Evolutionary conservation across 1,140 invertebrate genomes (phyloP), one percentile per base, ranked within the genome.

Genomic region (Brachionus plicatilis): DNA sequence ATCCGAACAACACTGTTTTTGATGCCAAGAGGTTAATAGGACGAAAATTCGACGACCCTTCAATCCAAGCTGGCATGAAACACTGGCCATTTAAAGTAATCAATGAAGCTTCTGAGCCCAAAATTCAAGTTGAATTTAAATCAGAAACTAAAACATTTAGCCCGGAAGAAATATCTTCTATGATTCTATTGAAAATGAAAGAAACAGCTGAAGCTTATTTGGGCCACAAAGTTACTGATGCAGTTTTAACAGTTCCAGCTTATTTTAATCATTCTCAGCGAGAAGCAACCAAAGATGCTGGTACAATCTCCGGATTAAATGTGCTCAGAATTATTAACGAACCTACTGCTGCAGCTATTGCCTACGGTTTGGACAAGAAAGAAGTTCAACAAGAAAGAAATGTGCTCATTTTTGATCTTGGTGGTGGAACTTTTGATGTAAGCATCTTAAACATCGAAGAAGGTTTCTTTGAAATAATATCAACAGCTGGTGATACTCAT

Each of bases 361-460:
- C 91, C 3, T 91, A 91, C 86, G 90, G 90, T 56, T 86, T 91
- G 27, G 90, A 90, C 75, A 90, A 91, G 82, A 85, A n/a, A n/a
- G n/a, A 90, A 87, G 87, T 87, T 85, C 87, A 86, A 17, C 87
- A 86, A 56, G 90, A 92, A 85, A 86, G 88, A 20, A 91, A 92
- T 86, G 90, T 92, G 11, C 87, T 92, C 6, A 92, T 92, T 86
- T 98, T 97, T 89, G 96, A 98, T 92, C 92, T 98, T 86, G 96
- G 96, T 85, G 96, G 96, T 88, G 96, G 96, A 88, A 98, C 96
- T 86, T 98, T 98, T 88, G 96, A 98, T 91, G 95, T 98, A 8
- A 97, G 95, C 29, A 95, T 98, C 87, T 91, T 98, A 85, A 95
- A 94, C 85, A 97, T 97, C 89, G 95, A 96, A 88, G 95, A 97